Evolutionary conservation across 1,140 invertebrate species (phyloP).

Genomic region (Stenopsyche tienmushanensis): DNA sequence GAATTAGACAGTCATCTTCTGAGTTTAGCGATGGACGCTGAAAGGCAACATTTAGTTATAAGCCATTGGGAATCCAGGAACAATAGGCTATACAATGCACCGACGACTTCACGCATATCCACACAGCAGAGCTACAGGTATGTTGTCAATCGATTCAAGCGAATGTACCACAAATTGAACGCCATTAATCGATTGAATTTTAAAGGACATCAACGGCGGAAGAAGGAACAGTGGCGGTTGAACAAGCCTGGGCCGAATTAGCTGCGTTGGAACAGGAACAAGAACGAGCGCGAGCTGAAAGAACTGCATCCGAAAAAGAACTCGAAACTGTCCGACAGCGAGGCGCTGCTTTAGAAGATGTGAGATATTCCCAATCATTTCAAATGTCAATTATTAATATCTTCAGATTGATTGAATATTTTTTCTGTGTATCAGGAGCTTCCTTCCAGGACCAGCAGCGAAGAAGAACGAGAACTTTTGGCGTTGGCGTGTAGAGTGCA

Average conservation of each 20-base stretch:
- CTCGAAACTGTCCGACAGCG: slow-evolving; percentile 73
- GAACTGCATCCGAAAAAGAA: slow-evolving; percentile 75
- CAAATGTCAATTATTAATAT: neutral
- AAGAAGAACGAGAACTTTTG: slow-evolving; percentile 84
- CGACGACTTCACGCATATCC: slow-evolving; percentile 55
- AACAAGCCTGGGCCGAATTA: slow-evolving; percentile 81
- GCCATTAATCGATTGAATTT: neutral
- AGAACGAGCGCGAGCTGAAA: slow-evolving; percentile 73
- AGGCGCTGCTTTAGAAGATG: slow-evolving; percentile 79
- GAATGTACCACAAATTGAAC: neutral
- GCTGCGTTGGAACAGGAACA: slow-evolving; percentile 84
- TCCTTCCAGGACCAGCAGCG: slow-evolving; percentile 77
- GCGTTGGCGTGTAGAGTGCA: slow-evolving; percentile 83
- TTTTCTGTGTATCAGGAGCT: slow-evolving; percentile 68
- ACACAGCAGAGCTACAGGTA: slow-evolving; percentile 62
- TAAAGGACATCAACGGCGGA: slow-evolving; percentile 20
- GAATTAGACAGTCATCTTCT: slow-evolving; percentile 79
- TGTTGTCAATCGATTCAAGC: too few species aligned
- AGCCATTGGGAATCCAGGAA: slow-evolving; percentile 83
- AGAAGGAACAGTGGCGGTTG: slow-evolving; percentile 72
- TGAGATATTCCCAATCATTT: slow-evolving; percentile 49
- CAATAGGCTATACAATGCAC: slow-evolving; percentile 67
- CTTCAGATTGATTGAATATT: neutral
- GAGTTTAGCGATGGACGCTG: slow-evolving; percentile 79
- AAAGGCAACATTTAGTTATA: slow-evolving; percentile 82